Conservation (phyloP, 2,113 vertebrate species). For the Lates calcarifer region DNA sequence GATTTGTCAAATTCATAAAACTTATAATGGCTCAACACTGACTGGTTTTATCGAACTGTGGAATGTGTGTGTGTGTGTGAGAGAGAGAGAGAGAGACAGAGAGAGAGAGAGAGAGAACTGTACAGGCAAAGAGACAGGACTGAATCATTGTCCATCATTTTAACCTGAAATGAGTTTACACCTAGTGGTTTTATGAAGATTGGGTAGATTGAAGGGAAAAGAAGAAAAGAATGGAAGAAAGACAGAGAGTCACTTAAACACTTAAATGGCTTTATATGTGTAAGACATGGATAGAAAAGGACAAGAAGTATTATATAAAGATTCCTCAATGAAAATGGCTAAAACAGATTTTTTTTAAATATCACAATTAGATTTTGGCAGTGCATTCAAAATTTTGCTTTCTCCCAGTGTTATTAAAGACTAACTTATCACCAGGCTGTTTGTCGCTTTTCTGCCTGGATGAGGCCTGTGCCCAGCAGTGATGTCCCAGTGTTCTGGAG, state of each 20-base stretch:
- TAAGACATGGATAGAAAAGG: background rate
- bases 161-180: slow-evolving; percentile 23
- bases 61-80: background rate
- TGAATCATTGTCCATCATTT: slow-evolving; percentile 3
- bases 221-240: background rate
- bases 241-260: background rate
- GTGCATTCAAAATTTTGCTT: background rate
- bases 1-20: slow-evolving; percentile 29
- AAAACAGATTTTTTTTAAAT: background rate
- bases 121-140: slow-evolving; percentile 7
- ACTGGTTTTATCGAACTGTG: slow-evolving; percentile 42
- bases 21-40: slow-evolving; percentile 37
- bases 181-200: slow-evolving; percentile 57
- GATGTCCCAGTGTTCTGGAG: no score
- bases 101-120: background rate
- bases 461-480: no score
- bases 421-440: background rate
- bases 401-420: background rate
- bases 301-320: background rate
- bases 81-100: background rate
- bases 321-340: background rate
- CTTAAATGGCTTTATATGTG: slow-evolving; percentile 1
- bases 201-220: slow-evolving; percentile 18
- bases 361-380: background rate
- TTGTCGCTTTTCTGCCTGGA: no score